Conservation (phyloP, 2,113 vertebrate species). For the Gymnobelideus leadbeateri region DNA sequence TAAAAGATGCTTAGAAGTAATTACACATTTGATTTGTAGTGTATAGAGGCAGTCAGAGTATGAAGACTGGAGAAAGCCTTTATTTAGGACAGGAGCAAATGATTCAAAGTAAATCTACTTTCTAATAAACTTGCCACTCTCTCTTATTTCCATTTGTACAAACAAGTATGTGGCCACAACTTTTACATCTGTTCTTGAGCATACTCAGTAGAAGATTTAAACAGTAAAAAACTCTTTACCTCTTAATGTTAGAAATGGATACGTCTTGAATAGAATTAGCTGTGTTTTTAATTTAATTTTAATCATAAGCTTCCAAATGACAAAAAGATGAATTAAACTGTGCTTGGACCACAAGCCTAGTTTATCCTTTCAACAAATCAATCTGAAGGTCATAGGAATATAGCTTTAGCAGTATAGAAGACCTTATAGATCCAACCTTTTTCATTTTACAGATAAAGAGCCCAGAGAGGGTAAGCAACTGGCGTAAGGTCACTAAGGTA, state of each 20-base stretch:
- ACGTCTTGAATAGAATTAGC: background rate
- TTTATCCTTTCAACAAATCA: background rate
- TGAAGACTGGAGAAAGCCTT: constrained; percentile 35
- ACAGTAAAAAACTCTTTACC: constrained; percentile 35
- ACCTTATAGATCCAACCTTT: background rate
- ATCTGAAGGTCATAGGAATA: background rate
- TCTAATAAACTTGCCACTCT: constrained; percentile 35
- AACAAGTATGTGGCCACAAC: background rate
- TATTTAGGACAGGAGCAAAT: constrained; percentile 23
- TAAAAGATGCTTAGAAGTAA: constrained; percentile 48
- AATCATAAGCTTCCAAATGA: background rate
- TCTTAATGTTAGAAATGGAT: constrained; percentile 38
- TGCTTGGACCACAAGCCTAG: background rate
- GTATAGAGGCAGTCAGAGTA: background rate
- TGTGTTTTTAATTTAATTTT: constrained; percentile 1
- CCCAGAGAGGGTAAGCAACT: background rate
- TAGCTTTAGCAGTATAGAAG: background rate
- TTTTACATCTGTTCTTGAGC: constrained; percentile 36
- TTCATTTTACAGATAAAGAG: background rate
- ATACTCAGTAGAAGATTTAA: constrained; percentile 8
- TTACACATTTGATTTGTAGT: constrained; percentile 55
- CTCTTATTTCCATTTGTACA: constrained; percentile 47
- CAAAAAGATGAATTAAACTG: background rate
- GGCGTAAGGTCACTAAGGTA: background rate
- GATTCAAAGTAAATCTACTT: background rate